phyloP scores from a whole-genome alignment of 1,140 invertebrate species.

The Choristoneura fumiferana region DNA sequence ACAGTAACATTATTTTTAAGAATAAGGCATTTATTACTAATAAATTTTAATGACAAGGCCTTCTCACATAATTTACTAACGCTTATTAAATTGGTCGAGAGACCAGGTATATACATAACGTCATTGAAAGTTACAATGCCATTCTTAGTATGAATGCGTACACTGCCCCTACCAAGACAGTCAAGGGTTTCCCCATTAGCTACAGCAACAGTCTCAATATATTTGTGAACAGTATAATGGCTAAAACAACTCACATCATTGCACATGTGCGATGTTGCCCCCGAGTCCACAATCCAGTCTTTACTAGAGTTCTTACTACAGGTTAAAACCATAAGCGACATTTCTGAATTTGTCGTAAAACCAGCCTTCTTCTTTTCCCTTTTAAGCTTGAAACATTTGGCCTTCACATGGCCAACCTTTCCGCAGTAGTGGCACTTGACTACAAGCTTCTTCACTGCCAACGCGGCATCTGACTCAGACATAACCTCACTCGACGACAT shows the following conservation, averaged over 20 bases:
- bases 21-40: too few species aligned
- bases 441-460: neutral
- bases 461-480: neutral
- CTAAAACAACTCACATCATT: neutral
- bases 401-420: neutral
- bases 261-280: neutral
- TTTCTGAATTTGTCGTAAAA: neutral
- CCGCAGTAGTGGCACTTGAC: neutral
- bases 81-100: slow-evolving; percentile 16
- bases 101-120: too few species aligned
- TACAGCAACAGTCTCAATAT: neutral
- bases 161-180: neutral
- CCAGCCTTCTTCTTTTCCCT: neutral
- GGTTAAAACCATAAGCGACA: too few species aligned
- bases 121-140: slow-evolving; percentile 15
- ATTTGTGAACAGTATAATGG: neutral
- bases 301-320: neutral
- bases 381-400: neutral
- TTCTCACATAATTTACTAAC: neutral
- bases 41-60: too few species aligned
- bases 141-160: neutral
- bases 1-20: too few species aligned
- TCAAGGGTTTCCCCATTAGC: too few species aligned
- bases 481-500: neutral
- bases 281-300: neutral